Conservation (phyloP, 2,113 vertebrate species). For the Misgurnus anguillicaudatus region DNA sequence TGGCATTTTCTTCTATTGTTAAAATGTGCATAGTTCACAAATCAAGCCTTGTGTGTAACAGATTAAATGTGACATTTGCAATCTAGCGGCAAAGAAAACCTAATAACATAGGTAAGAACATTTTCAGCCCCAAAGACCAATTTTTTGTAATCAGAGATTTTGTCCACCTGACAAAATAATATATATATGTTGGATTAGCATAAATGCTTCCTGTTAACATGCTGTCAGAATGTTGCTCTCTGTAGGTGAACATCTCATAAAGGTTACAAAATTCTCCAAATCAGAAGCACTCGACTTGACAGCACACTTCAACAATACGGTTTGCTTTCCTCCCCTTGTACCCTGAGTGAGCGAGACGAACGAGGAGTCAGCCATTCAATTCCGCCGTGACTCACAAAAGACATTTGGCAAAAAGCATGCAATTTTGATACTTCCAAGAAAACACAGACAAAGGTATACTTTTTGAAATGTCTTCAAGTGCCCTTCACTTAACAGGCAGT, state of each 20-base stretch:
- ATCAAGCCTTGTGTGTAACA: not conserved
- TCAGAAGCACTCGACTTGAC: slow-evolving; percentile 41
- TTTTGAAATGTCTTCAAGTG: slow-evolving; percentile 51
- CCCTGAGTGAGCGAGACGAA: not conserved
- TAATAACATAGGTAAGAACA: not conserved
- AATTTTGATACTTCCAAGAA: slow-evolving; percentile 53
- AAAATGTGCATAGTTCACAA: too few species aligned
- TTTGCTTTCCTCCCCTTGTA: slow-evolving; percentile 22
- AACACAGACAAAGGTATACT: slow-evolving; percentile 43
- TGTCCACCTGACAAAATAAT: not conserved
- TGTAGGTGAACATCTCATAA: slow-evolving; percentile 28
- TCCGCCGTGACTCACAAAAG: slow-evolving; percentile 37
- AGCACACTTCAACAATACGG: slow-evolving; percentile 34
- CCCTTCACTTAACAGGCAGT: slow-evolving; percentile 52
- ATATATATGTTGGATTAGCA: not conserved
- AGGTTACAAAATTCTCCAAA: slow-evolving; percentile 7
- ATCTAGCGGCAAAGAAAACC: not conserved
- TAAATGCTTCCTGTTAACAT: slow-evolving; percentile 5
- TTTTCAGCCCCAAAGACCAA: too few species aligned
- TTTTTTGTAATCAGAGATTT: not conserved
- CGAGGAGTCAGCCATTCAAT: slow-evolving; percentile 24
- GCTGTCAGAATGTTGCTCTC: not conserved
- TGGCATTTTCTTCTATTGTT: too few species aligned
- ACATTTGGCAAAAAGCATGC: slow-evolving; percentile 50
- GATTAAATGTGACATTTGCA: not conserved